Conservation (phyloP, 2,797 vertebrate species). For the Knipowitschia caucasica region DNA sequence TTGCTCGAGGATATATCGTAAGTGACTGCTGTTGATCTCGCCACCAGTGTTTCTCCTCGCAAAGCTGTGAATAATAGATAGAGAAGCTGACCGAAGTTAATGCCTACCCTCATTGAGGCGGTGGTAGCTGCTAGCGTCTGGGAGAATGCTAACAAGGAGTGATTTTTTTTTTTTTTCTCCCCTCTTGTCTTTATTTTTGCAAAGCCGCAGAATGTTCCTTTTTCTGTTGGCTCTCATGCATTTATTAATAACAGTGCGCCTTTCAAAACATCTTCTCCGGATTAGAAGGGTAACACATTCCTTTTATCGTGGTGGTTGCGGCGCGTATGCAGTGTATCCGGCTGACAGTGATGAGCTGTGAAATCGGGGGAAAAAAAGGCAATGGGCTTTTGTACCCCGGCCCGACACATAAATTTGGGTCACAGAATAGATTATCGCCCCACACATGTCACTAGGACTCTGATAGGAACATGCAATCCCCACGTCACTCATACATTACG, state of each 20-base stretch:
- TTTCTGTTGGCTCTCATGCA: conserved; percentile 68
- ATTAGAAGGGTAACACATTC: conserved; percentile 69
- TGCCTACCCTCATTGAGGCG: conserved; percentile 51
- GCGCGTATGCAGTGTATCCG: conserved; percentile 20
- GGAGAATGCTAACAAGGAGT: conserved; percentile 61
- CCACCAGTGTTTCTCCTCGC: conserved; percentile 67
- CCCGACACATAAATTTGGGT: conserved; percentile 71
- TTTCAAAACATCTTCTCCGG: conserved; percentile 72
- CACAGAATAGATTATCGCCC: conserved; percentile 69
- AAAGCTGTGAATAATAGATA: conserved; percentile 72
- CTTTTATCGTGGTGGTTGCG: conserved; percentile 59
- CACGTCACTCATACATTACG: conserved; percentile 60
- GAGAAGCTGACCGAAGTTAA: conserved; percentile 68
- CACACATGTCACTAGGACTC: conserved; percentile 62
- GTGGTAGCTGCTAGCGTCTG: conserved; percentile 61
- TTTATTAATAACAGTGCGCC: conserved; percentile 72
- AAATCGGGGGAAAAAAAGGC: conserved; percentile 46
- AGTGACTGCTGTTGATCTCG: conserved; percentile 73
- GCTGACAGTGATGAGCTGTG: conserved; percentile 72
- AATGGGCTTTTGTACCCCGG: conserved; percentile 54
- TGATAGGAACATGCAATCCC: conserved; percentile 50
- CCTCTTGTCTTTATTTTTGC: conserved; percentile 50
- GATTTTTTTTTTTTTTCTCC: neutral
- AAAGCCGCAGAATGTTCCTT: conserved; percentile 62
- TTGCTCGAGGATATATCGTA: conserved; percentile 60